Percentiles rank a stretch among this genome's conserved stretches.
These are phyloP conservation scores for Sesamia nonagrioides DNA, from an alignment of 1,140 invertebrate genomes.

Conservation along the genomic window DNA sequence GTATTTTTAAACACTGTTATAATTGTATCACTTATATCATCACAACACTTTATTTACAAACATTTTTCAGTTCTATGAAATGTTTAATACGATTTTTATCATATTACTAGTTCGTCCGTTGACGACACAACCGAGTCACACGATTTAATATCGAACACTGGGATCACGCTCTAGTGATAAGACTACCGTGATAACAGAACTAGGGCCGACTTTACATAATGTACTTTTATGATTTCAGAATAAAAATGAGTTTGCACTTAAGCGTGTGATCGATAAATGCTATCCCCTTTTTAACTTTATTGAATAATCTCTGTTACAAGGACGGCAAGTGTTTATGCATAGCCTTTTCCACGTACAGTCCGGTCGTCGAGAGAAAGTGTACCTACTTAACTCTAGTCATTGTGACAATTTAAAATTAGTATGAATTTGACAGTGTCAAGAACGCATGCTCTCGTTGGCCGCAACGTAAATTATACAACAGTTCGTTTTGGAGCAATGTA, in stretches of 20 bases:
- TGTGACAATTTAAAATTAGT: no score
- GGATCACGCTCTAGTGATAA: slow-evolving; percentile 35
- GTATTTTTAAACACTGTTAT: not conserved
- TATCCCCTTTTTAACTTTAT: not conserved
- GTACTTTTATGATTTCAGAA: not conserved
- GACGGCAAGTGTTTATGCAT: no score
- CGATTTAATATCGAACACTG: slow-evolving; percentile 25
- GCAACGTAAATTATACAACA: no score
- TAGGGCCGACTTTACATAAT: slow-evolving; percentile 25
- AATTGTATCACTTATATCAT: no score
- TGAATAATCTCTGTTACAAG: not conserved
- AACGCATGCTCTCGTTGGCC: no score
- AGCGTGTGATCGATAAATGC: not conserved
- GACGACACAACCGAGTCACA: slow-evolving; percentile 14
- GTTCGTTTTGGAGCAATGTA: no score
- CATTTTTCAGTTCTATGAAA: no score
- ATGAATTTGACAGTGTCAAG: no score
- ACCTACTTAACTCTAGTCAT: no score
- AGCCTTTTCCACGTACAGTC: no score
- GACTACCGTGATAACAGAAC: slow-evolving; percentile 12
- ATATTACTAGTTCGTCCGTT: not conserved
- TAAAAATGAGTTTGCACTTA: not conserved
- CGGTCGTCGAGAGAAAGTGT: no score
- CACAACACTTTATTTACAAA: not conserved
- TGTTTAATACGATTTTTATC: not conserved